Conservation (phyloP, 1,140 invertebrate genomes). For the Cheumatopsyche charites region DNA sequence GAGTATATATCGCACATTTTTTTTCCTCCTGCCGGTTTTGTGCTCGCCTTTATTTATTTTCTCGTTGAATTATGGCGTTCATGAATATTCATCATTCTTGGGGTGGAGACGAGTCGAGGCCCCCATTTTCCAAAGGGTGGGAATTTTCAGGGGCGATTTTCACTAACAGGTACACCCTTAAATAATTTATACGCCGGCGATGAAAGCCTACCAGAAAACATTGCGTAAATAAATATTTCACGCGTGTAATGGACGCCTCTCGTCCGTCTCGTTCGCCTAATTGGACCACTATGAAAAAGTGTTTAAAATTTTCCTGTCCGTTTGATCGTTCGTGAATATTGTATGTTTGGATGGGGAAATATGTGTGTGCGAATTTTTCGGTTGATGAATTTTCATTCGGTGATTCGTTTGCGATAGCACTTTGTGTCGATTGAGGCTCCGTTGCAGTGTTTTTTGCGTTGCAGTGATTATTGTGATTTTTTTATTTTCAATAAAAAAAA, state of each 20-base stretch:
- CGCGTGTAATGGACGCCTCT: conserved; percentile 7
- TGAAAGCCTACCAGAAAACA: conserved; percentile 21
- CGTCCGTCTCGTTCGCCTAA: not conserved
- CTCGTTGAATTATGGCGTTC: conserved; percentile 18
- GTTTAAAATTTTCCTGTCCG: too few relatives aligned
- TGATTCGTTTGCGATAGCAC: too few relatives aligned
- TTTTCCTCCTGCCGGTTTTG: not conserved
- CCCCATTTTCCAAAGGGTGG: too few relatives aligned
- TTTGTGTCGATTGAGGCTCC: too few relatives aligned
- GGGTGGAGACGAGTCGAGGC: not conserved
- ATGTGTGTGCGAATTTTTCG: too few relatives aligned
- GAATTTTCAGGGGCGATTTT: conserved; percentile 11
- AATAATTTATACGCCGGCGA: conserved; percentile 17
- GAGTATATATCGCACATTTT: not conserved
- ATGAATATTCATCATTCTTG: conserved; percentile 17
- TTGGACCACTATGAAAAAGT: too few relatives aligned
- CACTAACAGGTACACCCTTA: conserved; percentile 18
- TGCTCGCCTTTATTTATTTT: conserved; percentile 13
- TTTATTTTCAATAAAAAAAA: too few relatives aligned
- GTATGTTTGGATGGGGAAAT: too few relatives aligned
- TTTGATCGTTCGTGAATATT: too few relatives aligned
- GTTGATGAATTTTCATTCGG: too few relatives aligned
- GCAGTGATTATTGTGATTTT: too few relatives aligned
- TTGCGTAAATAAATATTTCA: conserved; percentile 22
- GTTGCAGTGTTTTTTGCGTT: too few relatives aligned